These are phyloP conservation scores for Temnothorax ravouxi DNA, from an alignment of 2,888 invertebrate species.

Conservation along the genomic window DNA sequence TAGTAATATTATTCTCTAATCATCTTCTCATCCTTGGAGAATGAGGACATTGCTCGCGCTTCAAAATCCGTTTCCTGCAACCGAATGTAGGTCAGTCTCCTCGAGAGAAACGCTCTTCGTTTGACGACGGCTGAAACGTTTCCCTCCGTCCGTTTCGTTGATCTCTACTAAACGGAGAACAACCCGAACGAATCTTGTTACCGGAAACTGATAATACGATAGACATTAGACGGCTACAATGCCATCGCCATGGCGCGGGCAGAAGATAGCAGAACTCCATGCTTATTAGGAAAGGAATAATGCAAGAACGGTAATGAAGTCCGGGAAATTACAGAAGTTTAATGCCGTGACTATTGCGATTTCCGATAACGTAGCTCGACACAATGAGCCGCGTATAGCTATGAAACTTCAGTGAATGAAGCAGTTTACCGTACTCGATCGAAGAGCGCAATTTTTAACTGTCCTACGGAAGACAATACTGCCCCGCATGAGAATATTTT, in stretches of 20 bases:
- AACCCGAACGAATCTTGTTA: constrained; percentile 35
- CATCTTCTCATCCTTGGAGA: not conserved
- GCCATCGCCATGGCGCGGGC: not conserved
- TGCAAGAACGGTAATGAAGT: constrained; percentile 57
- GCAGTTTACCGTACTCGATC: constrained; percentile 44
- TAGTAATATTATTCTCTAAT: constrained; percentile 28
- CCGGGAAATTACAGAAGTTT: constrained; percentile 63
- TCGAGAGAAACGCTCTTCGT: constrained; percentile 36
- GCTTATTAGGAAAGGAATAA: constrained; percentile 58
- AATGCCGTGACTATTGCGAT: constrained; percentile 56
- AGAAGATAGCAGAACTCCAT: constrained; percentile 38
- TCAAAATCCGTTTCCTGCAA: constrained; percentile 74
- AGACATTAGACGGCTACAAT: constrained; percentile 26
- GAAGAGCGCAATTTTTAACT: constrained; percentile 39
- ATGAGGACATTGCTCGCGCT: constrained; percentile 63
- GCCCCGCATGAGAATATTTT: not conserved
- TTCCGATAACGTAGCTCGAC: constrained; percentile 56
- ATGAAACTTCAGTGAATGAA: constrained; percentile 40
- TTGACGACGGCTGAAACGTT: constrained; percentile 47
- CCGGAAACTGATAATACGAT: constrained; percentile 49
- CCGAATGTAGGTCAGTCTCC: constrained; percentile 76
- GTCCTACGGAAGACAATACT: constrained; percentile 19
- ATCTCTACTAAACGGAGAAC: constrained; percentile 56
- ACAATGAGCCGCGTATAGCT: constrained; percentile 43
- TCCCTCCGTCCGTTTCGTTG: constrained; percentile 61